Evolutionary conservation across 2,797 vertebrate species (phyloP).

Genomic region (Crypturellus tataupa): DNA sequence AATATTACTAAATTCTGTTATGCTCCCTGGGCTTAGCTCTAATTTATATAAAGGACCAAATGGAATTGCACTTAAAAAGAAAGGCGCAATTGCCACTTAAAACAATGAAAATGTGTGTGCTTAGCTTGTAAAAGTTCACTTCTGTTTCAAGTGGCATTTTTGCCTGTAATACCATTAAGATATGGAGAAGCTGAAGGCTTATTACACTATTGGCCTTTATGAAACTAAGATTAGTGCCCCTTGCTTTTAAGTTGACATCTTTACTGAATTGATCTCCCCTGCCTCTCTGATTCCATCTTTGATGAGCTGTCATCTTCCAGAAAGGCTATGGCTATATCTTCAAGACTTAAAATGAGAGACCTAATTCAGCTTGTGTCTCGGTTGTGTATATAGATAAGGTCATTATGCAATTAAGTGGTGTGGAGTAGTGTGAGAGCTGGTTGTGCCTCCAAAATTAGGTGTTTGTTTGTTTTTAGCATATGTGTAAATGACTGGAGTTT

Average conservation of each 20-base stretch:
- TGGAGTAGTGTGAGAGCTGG: not conserved
- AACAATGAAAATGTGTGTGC: not conserved
- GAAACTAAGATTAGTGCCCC: not conserved
- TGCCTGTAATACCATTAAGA: not conserved
- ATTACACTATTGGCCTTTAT: not conserved
- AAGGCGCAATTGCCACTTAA: not conserved
- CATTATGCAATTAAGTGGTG: not conserved
- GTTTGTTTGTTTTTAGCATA: not conserved
- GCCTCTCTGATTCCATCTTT: not conserved
- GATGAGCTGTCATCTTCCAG: not conserved
- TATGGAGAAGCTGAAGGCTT: not conserved
- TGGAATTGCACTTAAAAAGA: not conserved
- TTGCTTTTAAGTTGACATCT: not conserved
- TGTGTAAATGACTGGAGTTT: not conserved
- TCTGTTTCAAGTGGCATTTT: not conserved
- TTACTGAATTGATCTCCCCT: not conserved
- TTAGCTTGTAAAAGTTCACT: not conserved
- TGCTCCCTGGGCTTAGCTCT: not conserved
- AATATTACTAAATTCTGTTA: not conserved
- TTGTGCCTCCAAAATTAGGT: not conserved
- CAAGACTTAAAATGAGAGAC: not conserved
- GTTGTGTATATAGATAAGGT: not conserved
- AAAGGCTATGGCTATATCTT: not conserved
- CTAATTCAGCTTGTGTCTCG: slow-evolving; percentile 34
- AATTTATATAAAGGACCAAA: not conserved